Conservation (phyloP, 1,140 invertebrate species). For the Penaeus indicus region DNA sequence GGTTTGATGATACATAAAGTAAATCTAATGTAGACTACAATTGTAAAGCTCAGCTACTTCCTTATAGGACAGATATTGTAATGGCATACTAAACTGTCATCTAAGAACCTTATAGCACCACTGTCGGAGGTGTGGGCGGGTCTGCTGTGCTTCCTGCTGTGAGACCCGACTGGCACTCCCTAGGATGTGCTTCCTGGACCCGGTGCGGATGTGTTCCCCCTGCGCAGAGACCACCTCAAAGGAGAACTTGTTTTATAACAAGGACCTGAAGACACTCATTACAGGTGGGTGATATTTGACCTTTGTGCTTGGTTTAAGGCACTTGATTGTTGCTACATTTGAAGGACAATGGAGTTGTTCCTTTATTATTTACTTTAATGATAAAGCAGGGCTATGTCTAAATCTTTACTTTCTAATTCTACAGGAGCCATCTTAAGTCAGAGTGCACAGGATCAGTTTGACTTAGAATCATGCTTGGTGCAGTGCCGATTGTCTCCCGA, state of each 20-base stretch:
- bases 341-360: too few species aligned
- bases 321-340: background rate
- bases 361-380: background rate
- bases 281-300: slow-evolving; percentile 69
- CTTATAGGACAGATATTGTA: slow-evolving; percentile 34
- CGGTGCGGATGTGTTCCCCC: slow-evolving; percentile 72
- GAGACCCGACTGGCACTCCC: slow-evolving; percentile 71
- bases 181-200: slow-evolving; percentile 75
- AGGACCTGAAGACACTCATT: slow-evolving; percentile 72
- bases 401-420: background rate
- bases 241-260: slow-evolving; percentile 75
- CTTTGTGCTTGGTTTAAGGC: background rate
- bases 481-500: slow-evolving; percentile 56
- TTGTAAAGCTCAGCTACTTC: background rate
- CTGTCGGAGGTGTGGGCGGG: slow-evolving; percentile 75
- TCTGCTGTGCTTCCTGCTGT: slow-evolving; percentile 73
- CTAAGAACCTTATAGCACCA: slow-evolving; percentile 71
- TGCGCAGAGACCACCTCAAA: slow-evolving; percentile 71
- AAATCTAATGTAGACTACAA: too few species aligned
- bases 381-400: background rate
- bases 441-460: slow-evolving; percentile 2
- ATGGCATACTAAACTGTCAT: background rate
- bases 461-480: slow-evolving; percentile 22
- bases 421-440: slow-evolving; percentile 60
- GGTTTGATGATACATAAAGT: background rate